phyloP scores from a whole-genome alignment of 2,888 invertebrate genomes.

The Unio pictorum region DNA sequence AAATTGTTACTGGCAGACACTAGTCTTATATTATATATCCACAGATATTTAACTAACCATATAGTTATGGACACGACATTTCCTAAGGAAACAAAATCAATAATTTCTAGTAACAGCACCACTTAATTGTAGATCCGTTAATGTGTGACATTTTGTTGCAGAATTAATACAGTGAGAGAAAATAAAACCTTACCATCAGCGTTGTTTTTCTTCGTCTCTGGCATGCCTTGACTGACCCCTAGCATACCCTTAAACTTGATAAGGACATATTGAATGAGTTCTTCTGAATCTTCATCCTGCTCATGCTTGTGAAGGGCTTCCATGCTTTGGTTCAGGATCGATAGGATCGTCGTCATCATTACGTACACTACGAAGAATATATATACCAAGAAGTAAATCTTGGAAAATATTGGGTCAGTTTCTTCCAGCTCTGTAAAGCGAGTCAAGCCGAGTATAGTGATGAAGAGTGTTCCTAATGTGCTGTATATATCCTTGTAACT shows the following conservation, averaged over 20 bases:
- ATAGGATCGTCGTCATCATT: conserved; percentile 53
- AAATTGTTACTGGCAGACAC: too few species aligned
- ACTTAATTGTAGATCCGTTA: too few species aligned
- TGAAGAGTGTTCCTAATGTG: conserved; percentile 47
- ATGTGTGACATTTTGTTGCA: too few species aligned
- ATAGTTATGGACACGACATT: too few species aligned
- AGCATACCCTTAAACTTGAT: conserved; percentile 33
- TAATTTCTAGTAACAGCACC: too few species aligned
- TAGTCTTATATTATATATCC: too few species aligned
- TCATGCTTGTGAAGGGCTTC: conserved; percentile 32
- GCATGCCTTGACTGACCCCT: too few species aligned
- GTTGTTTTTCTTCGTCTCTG: too few species aligned
- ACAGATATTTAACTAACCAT: too few species aligned
- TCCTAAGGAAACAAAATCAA: too few species aligned
- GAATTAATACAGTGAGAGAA: too few species aligned
- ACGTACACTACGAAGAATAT: conserved; percentile 51
- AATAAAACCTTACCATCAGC: too few species aligned
- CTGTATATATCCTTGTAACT: conserved; percentile 44
- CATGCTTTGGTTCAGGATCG: conserved; percentile 51
- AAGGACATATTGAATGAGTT: conserved; percentile 39
- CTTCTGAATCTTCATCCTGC: conserved; percentile 36
- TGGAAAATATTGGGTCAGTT: conserved; percentile 41
- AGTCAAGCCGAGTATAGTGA: conserved; percentile 53
- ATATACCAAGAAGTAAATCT: conserved; percentile 51
- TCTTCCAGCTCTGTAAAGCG: conserved; percentile 44